Conservation (phyloP, 2,888 invertebrate species). For the Camptogramma bilineatum region DNA sequence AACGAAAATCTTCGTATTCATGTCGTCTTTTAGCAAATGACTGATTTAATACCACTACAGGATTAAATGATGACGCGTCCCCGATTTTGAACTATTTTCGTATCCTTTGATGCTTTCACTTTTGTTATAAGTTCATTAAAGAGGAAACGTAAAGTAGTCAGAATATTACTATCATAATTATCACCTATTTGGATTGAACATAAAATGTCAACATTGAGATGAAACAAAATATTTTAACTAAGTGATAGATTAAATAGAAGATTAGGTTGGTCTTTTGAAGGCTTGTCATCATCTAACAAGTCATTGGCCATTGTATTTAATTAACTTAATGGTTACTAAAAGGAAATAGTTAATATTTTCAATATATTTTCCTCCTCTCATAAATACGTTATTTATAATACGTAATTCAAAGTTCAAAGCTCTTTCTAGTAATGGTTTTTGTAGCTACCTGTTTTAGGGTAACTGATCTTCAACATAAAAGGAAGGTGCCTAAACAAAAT, state of each 20-base stretch:
- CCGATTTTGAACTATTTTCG: constrained; percentile 51
- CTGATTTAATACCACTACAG: constrained; percentile 72
- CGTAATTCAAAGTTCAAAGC: neutral
- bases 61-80: constrained; percentile 66
- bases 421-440: neutral
- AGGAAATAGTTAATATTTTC: neutral
- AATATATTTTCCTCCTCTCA: neutral
- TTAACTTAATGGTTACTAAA: constrained; percentile 1
- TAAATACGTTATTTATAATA: neutral
- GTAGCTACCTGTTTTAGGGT: neutral
- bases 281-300: neutral
- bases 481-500: constrained; percentile 12
- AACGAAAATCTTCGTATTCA: constrained; percentile 52
- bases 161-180: constrained; percentile 20
- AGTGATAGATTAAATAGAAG: neutral
- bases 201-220: constrained; percentile 27
- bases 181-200: constrained; percentile 21
- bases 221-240: constrained; percentile 24
- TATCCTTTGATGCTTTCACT: constrained; percentile 57
- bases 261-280: neutral
- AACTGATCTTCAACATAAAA: constrained; percentile 1
- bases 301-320: neutral
- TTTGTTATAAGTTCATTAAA: constrained; percentile 37
- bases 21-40: constrained; percentile 67
- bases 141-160: constrained; percentile 32